These are phyloP conservation scores for Halichoeres trimaculatus DNA, from an alignment of 2,113 vertebrate species.

Conservation along the genomic window DNA sequence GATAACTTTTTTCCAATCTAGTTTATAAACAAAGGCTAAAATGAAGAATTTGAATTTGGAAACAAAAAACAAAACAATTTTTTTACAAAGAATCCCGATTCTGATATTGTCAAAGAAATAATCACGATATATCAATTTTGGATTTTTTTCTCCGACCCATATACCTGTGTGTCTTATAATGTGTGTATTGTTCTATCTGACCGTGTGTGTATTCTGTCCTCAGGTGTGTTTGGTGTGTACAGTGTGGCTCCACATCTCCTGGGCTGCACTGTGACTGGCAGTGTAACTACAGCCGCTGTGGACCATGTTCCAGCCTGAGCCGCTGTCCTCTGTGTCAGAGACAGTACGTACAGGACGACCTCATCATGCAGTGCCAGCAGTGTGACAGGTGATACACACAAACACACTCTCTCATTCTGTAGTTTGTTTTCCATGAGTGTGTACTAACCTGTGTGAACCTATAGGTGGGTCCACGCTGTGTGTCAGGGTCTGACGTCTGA, in stretches of 20 bases:
- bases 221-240: conserved; percentile 97
- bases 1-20: too few species aligned
- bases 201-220: too few species aligned
- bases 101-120: too few species aligned
- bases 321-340: conserved; percentile 89
- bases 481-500: conserved; percentile 93
- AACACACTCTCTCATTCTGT: not conserved
- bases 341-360: conserved; percentile 89
- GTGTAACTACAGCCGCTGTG: conserved; percentile 96
- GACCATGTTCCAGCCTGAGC: conserved; percentile 91
- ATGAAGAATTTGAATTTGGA: too few species aligned
- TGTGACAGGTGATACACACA: conserved; percentile 89
- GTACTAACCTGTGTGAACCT: not conserved
- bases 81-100: too few species aligned
- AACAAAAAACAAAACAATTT: too few species aligned
- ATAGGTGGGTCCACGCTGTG: conserved; percentile 95
- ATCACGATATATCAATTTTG: too few species aligned
- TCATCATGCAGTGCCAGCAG: conserved; percentile 94
- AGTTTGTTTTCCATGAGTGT: too few species aligned
- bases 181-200: not conserved
- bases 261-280: conserved; percentile 94
- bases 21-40: too few species aligned
- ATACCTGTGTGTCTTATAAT: too few species aligned
- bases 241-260: conserved; percentile 92
- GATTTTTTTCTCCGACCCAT: too few species aligned